Conservation (phyloP, 2,113 vertebrate genomes). For the Festucalex cinctus region DNA sequence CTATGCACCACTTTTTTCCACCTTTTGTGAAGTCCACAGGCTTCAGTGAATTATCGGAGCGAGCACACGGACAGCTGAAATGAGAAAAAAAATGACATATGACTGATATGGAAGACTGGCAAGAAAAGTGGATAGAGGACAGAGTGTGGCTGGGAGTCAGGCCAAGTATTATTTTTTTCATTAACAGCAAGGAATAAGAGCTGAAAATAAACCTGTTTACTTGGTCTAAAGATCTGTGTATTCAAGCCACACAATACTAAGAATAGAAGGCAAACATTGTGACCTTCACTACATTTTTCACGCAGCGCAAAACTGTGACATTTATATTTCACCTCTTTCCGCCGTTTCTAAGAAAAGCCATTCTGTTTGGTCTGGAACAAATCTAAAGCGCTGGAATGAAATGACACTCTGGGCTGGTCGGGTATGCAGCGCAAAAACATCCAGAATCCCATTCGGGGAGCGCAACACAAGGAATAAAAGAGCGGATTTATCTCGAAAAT, state of each 20-base stretch:
- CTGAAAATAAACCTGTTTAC: slow-evolving; percentile 29
- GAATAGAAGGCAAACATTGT: slow-evolving; percentile 43
- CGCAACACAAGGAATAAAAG: neutral
- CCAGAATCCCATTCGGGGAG: neutral
- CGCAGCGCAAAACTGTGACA: slow-evolving; percentile 51
- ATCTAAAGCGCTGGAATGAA: slow-evolving; percentile 40
- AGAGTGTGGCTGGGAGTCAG: slow-evolving; percentile 1
- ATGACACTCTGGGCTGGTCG: neutral
- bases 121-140: neutral
- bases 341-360: slow-evolving; percentile 31
- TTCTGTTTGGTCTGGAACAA: slow-evolving; percentile 40
- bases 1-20: slow-evolving; percentile 12
- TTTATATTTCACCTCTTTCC: slow-evolving; percentile 59
- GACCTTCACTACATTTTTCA: slow-evolving; percentile 52
- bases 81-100: slow-evolving; percentile 33
- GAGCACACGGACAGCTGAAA: slow-evolving; percentile 49
- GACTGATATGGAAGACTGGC: slow-evolving; percentile 24
- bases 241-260: slow-evolving; percentile 23
- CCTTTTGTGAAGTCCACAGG: slow-evolving; percentile 26
- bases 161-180: slow-evolving; percentile 2
- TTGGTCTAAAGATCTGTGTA: slow-evolving; percentile 43
- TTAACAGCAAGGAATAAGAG: slow-evolving; percentile 6
- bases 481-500: slow-evolving; percentile 37
- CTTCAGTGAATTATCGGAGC: slow-evolving; percentile 52
- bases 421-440: neutral